These are phyloP conservation scores for Psylliodes chrysocephalus DNA, from an alignment of 2,888 invertebrate species.

Conservation along the genomic window DNA sequence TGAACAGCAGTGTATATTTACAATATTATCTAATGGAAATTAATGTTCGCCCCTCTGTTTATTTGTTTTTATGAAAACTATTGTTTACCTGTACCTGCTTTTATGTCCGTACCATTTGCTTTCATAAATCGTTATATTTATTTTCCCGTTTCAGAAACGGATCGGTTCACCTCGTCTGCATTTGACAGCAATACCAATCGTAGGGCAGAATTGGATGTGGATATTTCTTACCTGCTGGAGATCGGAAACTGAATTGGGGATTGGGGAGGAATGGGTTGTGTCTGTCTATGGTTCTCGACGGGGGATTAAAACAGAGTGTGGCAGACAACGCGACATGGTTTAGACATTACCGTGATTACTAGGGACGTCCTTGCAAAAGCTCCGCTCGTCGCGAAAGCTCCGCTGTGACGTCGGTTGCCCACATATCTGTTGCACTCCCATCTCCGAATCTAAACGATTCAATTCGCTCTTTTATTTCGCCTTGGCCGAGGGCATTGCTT, in stretches of 20 bases:
- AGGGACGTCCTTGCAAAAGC: constrained; percentile 50
- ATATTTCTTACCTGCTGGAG: constrained; percentile 29
- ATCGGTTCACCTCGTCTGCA: constrained; percentile 18
- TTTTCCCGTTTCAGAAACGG: too few relatives aligned
- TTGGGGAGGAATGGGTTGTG: background rate
- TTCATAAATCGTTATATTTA: constrained; percentile 29
- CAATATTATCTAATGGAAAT: too few relatives aligned
- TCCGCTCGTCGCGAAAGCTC: too few relatives aligned
- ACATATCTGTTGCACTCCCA: constrained; percentile 63
- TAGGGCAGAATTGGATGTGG: constrained; percentile 11
- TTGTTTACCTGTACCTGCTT: too few relatives aligned
- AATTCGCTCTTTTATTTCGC: too few relatives aligned
- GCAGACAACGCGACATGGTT: constrained; percentile 60
- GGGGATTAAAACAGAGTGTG: constrained; percentile 60
- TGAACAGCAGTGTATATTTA: too few relatives aligned
- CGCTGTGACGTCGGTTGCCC: too few relatives aligned
- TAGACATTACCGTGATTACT: constrained; percentile 64
- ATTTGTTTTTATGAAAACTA: too few relatives aligned
- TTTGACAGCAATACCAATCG: constrained; percentile 24
- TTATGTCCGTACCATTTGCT: background rate
- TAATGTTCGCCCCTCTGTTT: too few relatives aligned
- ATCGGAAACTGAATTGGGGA: background rate
- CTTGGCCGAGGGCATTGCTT: too few relatives aligned
- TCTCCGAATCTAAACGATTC: too few relatives aligned
- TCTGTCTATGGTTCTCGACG: constrained; percentile 43